Evolutionary conservation across 2,797 vertebrate genomes (phyloP).

Genomic region (Amblyopsis hoosieri): DNA sequence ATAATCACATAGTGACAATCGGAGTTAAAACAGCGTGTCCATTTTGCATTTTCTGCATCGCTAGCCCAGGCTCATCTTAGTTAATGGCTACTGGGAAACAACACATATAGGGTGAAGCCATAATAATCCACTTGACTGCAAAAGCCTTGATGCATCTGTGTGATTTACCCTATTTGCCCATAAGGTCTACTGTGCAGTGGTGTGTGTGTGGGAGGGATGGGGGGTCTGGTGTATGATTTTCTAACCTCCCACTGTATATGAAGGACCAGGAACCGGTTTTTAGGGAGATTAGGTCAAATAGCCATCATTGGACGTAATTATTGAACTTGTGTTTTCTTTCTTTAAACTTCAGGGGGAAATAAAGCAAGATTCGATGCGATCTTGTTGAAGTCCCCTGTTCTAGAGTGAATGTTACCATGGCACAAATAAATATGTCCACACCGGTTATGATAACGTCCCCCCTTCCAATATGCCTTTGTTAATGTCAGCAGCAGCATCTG

Average conservation of each 20-base stretch:
- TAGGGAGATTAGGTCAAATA: constrained; percentile 27
- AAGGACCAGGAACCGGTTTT: constrained; percentile 13
- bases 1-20: too few relatives aligned
- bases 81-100: too few relatives aligned
- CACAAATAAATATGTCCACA: not conserved
- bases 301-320: constrained; percentile 18
- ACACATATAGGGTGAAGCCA: too few relatives aligned
- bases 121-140: too few relatives aligned
- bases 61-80: too few relatives aligned
- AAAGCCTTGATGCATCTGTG: too few relatives aligned
- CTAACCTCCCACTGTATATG: constrained; percentile 15
- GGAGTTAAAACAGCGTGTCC: too few relatives aligned
- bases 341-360: constrained; percentile 1
- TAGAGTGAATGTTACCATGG: not conserved
- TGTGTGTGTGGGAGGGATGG: not conserved
- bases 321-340: not conserved
- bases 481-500: constrained; percentile 6
- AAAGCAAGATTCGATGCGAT: constrained; percentile 1
- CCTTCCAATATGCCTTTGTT: not conserved
- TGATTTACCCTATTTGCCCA: too few relatives aligned
- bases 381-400: not conserved
- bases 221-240: constrained; percentile 7
- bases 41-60: too few relatives aligned
- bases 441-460: too few relatives aligned
- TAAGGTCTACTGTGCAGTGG: not conserved